These are phyloP conservation scores for Toxostoma redivivum DNA, from an alignment of 2,113 vertebrate genomes.

Conservation along the genomic window DNA sequence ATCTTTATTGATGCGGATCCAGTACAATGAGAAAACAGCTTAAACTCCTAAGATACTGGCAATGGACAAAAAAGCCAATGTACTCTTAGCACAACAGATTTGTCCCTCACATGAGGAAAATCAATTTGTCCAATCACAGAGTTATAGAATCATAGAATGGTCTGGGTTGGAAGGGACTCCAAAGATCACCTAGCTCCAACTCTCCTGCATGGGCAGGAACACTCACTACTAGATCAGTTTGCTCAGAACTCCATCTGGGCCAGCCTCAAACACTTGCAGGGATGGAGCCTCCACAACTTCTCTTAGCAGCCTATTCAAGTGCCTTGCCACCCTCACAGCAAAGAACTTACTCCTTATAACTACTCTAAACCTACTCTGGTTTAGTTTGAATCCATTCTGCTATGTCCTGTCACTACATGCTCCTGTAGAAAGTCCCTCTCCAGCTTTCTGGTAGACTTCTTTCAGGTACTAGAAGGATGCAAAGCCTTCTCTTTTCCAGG, in stretches of 20 bases:
- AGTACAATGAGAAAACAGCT: not conserved
- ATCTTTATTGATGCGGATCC: not conserved
- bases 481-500: not conserved
- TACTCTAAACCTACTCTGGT: not conserved
- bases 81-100: not conserved
- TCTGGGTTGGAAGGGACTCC: not conserved
- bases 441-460: not conserved
- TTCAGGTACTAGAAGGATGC: not conserved
- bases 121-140: not conserved
- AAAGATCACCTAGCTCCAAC: not conserved
- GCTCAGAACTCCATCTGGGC: not conserved
- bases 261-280: too few relatives aligned
- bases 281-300: not conserved
- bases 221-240: not conserved
- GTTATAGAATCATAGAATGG: not conserved
- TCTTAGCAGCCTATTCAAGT: not conserved
- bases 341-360: not conserved
- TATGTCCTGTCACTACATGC: not conserved
- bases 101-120: not conserved
- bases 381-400: not conserved
- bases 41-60: not conserved
- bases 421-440: not conserved
- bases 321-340: not conserved
- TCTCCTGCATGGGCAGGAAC: not conserved
- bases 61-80: accelerated